Conservation (phyloP, 2,113 vertebrate species). For the Potamarius usumacintae region DNA sequence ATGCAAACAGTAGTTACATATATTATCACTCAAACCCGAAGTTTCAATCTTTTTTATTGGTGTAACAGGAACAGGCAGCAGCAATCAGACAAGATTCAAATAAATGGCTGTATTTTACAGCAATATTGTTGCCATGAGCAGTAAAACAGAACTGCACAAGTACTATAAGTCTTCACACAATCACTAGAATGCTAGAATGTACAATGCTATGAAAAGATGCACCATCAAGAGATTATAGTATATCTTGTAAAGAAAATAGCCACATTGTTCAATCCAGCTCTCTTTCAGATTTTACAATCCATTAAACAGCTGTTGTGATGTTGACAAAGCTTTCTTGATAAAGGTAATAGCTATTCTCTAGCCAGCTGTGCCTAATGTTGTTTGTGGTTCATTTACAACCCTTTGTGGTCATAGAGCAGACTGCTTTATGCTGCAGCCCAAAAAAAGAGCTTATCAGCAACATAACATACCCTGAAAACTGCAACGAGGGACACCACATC, state of each 20-base stretch:
- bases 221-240: background rate
- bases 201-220: constrained; percentile 11
- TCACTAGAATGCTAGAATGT: background rate
- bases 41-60: constrained; percentile 11
- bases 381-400: constrained; percentile 14
- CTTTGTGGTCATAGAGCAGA: constrained; percentile 35
- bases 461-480: constrained; percentile 27
- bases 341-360: constrained; percentile 23
- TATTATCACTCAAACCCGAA: background rate
- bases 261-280: background rate
- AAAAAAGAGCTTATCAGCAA: constrained; percentile 42
- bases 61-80: background rate
- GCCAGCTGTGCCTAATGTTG: constrained; percentile 36
- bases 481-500: background rate
- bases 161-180: background rate
- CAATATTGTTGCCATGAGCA: background rate
- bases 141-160: background rate
- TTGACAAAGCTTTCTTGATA: constrained; percentile 26
- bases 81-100: constrained; percentile 2
- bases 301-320: constrained; percentile 18
- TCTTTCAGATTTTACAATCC: constrained; percentile 26
- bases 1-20: background rate
- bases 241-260: background rate
- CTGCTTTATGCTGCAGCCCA: constrained; percentile 36
- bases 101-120: background rate